Evolutionary conservation across 2,888 invertebrate genomes (phyloP).

Genomic region (Oscheius sp.): DNA sequence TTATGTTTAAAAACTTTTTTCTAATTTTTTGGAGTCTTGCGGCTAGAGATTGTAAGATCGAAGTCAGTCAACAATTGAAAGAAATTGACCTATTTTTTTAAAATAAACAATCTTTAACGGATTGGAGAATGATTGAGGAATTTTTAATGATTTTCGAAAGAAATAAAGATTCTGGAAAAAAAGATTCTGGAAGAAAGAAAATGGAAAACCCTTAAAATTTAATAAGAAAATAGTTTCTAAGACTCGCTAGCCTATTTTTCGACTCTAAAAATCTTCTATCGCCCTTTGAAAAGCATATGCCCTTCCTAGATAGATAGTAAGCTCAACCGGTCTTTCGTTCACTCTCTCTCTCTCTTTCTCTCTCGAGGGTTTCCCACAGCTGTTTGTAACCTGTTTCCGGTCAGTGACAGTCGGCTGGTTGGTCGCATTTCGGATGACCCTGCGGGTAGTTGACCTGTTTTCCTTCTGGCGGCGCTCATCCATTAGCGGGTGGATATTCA

Average conservation of each 20-base stretch:
- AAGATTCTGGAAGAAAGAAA: too few relatives aligned
- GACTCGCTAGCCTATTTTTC: background rate
- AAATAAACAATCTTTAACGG: too few relatives aligned
- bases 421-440: conserved; percentile 1
- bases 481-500: conserved; percentile 26
- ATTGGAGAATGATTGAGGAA: too few relatives aligned
- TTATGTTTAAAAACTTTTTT: too few relatives aligned
- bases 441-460: conserved; percentile 29
- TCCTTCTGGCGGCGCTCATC: conserved; percentile 17
- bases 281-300: background rate
- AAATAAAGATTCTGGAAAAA: too few relatives aligned
- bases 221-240: too few relatives aligned
- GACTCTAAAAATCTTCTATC: background rate
- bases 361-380: background rate
- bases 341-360: background rate
- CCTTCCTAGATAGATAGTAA: background rate
- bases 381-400: conserved; percentile 30
- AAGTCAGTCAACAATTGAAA: too few relatives aligned
- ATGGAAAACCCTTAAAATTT: too few relatives aligned
- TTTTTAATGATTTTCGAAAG: too few relatives aligned
- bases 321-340: conserved; percentile 16
- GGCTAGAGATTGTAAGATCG: too few relatives aligned
- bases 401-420: background rate
- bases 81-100: too few relatives aligned
- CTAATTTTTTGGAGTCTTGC: too few relatives aligned